Percentiles rank a stretch among this genome's conserved stretches.
Evolutionary conservation across 2,888 invertebrate genomes (phyloP).

Genomic region (Melanchra persicariae): DNA sequence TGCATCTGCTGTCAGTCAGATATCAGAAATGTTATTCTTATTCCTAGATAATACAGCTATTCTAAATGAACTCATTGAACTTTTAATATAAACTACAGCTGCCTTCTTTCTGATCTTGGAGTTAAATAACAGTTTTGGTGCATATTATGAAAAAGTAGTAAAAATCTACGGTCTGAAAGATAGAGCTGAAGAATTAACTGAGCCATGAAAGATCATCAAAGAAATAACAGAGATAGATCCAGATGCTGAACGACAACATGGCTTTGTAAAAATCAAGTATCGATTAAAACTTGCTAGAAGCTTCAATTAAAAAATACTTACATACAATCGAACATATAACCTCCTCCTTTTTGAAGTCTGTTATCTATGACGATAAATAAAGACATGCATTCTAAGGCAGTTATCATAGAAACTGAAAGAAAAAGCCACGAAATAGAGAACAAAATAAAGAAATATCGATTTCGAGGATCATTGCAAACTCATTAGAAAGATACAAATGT

Average conservation of each 20-base stretch:
- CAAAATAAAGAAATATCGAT: background rate
- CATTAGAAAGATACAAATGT: background rate
- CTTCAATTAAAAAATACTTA: no score
- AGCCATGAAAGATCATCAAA: slow-evolving; percentile 13
- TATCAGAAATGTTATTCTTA: slow-evolving; percentile 38
- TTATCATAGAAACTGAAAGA: background rate
- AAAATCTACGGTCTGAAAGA: no score
- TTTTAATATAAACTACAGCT: slow-evolving; percentile 34
- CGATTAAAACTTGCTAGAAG: background rate
- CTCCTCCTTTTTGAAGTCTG: no score
- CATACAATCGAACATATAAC: no score
- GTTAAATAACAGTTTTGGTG: background rate
- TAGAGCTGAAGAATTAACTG: background rate
- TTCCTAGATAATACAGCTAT: slow-evolving; percentile 21
- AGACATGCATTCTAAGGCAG: background rate
- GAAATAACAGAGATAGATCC: background rate
- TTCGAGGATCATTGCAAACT: background rate
- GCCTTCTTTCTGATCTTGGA: slow-evolving; percentile 39
- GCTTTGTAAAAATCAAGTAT: background rate
- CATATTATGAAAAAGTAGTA: no score
- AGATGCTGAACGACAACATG: background rate
- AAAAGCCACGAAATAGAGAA: background rate
- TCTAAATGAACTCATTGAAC: slow-evolving; percentile 49
- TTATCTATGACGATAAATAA: background rate
- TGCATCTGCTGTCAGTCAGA: slow-evolving; percentile 32